These are phyloP conservation scores for Orchesellides sinensis DNA, from an alignment of 2,888 invertebrate genomes.

Conservation along the genomic window DNA sequence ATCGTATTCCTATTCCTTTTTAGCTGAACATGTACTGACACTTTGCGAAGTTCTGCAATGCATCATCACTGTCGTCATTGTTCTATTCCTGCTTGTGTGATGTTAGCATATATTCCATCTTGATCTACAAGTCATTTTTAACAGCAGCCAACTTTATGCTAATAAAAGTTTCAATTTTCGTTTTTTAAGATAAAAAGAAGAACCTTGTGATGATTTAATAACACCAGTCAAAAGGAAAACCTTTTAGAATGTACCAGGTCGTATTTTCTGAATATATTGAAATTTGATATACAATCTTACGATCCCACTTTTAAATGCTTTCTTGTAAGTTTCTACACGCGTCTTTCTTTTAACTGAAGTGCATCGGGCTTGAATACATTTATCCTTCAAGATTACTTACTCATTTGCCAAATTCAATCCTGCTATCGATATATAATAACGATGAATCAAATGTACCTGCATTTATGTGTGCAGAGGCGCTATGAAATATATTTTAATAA, in stretches of 20 bases:
- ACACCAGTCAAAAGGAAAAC: slow-evolving; percentile 10
- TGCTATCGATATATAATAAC: slow-evolving; percentile 26
- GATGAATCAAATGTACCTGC: slow-evolving; percentile 26
- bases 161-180: slow-evolving; percentile 1
- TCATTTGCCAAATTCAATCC: slow-evolving; percentile 40
- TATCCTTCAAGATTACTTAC: slow-evolving; percentile 7
- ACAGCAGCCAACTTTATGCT: too few species aligned
- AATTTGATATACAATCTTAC: slow-evolving; percentile 27
- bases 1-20: slow-evolving; percentile 32
- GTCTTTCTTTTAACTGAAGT: not conserved
- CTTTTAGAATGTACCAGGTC: not conserved
- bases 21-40: slow-evolving; percentile 45
- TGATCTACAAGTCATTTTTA: slow-evolving; percentile 30
- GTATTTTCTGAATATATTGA: slow-evolving; percentile 4
- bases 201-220: slow-evolving; percentile 55
- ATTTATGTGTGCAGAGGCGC: not conserved
- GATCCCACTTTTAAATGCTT: not conserved
- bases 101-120: too few species aligned
- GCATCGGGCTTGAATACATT: slow-evolving; percentile 14
- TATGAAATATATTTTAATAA: slow-evolving; percentile 24
- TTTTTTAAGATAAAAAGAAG: slow-evolving; percentile 24
- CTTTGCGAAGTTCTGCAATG: slow-evolving; percentile 47
- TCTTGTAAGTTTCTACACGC: not conserved
- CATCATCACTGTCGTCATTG: slow-evolving; percentile 59
- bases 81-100: slow-evolving; percentile 1